phyloP scores from a whole-genome alignment of 2,888 invertebrate species.

The Sphaerophoria rueppellii region DNA sequence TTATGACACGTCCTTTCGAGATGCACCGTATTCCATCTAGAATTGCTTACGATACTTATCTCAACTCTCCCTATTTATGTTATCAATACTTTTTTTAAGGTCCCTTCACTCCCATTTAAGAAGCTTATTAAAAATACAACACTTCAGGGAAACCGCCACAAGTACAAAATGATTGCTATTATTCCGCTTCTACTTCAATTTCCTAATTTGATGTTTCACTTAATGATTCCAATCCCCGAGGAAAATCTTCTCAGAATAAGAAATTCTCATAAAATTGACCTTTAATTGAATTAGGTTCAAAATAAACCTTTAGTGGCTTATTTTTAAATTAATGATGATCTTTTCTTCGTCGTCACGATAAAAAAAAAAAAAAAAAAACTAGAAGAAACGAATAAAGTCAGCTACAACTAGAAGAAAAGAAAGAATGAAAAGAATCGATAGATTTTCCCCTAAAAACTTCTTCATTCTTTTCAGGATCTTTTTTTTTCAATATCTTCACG shows the following conservation, averaged over 20 bases:
- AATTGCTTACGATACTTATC: no score
- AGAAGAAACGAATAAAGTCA: neutral
- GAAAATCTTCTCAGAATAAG: neutral
- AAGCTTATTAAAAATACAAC: no score
- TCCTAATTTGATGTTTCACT: neutral
- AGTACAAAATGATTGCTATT: no score
- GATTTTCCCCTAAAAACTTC: neutral
- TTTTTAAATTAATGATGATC: conserved; percentile 19
- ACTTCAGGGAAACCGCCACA: no score
- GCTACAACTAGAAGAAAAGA: neutral
- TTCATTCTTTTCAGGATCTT: conserved; percentile 12
- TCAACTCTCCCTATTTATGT: no score
- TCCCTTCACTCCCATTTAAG: no score
- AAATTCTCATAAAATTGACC: neutral
- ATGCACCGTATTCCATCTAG: no score
- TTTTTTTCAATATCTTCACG: conserved; percentile 20
- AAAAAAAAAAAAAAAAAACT: neutral
- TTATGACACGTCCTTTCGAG: no score
- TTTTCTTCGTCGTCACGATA: neutral
- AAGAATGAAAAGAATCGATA: neutral
- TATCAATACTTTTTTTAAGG: no score
- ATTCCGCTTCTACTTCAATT: neutral
- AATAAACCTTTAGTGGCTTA: conserved; percentile 8
- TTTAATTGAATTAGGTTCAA: conserved; percentile 3
- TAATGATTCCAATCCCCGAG: neutral